Conservation (phyloP, 2,113 vertebrate genomes). For the Tiliqua scincoides region DNA sequence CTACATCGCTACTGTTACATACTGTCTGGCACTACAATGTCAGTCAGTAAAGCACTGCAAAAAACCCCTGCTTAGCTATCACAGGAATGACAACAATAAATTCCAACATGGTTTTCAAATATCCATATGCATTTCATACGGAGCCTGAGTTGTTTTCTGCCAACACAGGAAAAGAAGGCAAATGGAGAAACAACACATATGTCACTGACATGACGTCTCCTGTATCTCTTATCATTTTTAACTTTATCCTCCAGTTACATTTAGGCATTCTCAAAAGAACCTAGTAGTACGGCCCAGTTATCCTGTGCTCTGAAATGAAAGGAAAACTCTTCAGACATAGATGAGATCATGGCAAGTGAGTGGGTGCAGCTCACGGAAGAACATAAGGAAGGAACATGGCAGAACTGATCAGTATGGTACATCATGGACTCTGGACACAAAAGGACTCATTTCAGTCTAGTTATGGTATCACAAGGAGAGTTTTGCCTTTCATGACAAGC, state of each 20-base stretch:
- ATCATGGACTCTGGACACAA: not conserved
- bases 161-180: not conserved
- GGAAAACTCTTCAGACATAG: not conserved
- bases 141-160: not conserved
- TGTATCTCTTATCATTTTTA: not conserved
- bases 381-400: not conserved
- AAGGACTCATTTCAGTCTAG: not conserved
- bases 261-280: not conserved
- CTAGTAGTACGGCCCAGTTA: not conserved
- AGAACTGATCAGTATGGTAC: not conserved
- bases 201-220: not conserved
- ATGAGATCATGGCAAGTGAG: not conserved
- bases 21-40: not conserved
- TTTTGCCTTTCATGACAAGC: not conserved
- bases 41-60: not conserved
- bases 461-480: not conserved
- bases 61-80: not conserved
- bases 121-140: not conserved
- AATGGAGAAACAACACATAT: not conserved
- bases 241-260: not conserved
- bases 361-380: not conserved
- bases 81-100: not conserved
- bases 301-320: not conserved
- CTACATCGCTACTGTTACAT: too few relatives aligned
- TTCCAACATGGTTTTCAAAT: not conserved